Evolutionary conservation across 2,113 vertebrate genomes (phyloP), one percentile per base, ranked within the genome.

Genomic region (Osmerus eperlanus): DNA sequence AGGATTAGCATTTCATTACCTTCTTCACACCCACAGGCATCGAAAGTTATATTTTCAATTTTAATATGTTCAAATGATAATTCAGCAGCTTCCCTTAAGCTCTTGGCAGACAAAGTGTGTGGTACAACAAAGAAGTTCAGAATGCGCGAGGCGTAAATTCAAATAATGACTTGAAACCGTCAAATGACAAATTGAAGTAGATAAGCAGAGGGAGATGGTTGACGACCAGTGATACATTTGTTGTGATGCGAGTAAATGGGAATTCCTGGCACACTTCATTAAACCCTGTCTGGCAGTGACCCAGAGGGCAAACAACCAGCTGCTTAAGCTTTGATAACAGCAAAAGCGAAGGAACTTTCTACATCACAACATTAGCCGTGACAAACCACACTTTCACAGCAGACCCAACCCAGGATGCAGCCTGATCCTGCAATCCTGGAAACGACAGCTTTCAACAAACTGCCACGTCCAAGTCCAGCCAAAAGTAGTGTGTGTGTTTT

Each of bases 251-350:
- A 78, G 70, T 71, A 79, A 83, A 79, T 71, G 74, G 69, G 63
- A 66, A 72, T 68, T 53, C 47, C 56, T 68, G 77, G 76, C 73
- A 79, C 47, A 75, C 73, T 86, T 82, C 75, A 77, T 81, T 80
- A 81, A 68, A 71, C 74, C 13, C 19, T 76, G 70, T 65, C 47
- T 66, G 41, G 52, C 29, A 78, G 60, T 75, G 71, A 29, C 73
- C 78, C 56, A 7, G 58, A 73, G 83, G 79, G 77, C 73, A 81
- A 47, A 25, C 12, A 77, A 54, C 76, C 75, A 75, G 65, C 67
- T 72, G 80, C 78, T 81, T 77, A 55, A 86, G 19, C 28, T 76
- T 63, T 62, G 68, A 80, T 83, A 67, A 83, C 76, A 64, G 60
- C 32, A 55, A 77, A 61, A 47, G 9, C 28, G 67, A 52, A 59